phyloP scores from a whole-genome alignment of 2,888 invertebrate species.

The Cremastobaeus sp. region DNA sequence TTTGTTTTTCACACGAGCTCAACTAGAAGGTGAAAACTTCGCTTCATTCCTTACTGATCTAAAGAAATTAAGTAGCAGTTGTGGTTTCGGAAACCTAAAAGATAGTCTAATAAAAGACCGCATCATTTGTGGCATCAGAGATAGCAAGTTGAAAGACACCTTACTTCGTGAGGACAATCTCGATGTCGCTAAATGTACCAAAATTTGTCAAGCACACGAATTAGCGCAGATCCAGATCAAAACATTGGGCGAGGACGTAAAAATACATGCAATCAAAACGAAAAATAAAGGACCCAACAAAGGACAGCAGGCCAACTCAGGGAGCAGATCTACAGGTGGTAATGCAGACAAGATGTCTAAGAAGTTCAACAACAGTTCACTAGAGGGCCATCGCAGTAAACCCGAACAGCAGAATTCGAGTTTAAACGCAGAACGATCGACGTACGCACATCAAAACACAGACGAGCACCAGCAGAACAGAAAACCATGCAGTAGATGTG shows the following conservation, averaged over 20 bases:
- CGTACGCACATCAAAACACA: too few species aligned
- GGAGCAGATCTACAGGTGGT: too few species aligned
- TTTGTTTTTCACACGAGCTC: constrained; percentile 57
- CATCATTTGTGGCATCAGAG: constrained; percentile 42
- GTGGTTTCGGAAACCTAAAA: constrained; percentile 60
- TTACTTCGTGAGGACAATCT: constrained; percentile 41
- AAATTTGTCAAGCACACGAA: not conserved
- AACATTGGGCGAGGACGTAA: not conserved
- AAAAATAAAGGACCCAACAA: constrained; percentile 22
- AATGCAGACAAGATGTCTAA: not conserved
- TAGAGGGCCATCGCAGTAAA: too few species aligned
- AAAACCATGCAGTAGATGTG: constrained; percentile 36
- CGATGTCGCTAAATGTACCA: constrained; percentile 25
- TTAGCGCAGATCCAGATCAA: constrained; percentile 16
- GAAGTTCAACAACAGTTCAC: too few species aligned
- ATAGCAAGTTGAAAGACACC: constrained; percentile 31
- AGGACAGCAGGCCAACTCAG: not conserved
- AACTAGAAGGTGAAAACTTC: constrained; percentile 33
- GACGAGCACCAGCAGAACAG: not conserved
- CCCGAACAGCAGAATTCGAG: too few species aligned
- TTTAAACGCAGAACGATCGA: too few species aligned
- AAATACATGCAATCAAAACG: constrained; percentile 2
- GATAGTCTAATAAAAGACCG: constrained; percentile 54
- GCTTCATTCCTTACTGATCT: constrained; percentile 60
- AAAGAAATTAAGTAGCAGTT: constrained; percentile 57